Evolutionary conservation across 2,113 vertebrate species (phyloP), one percentile per base, ranked within the genome.

Genomic region (Euleptes europaea): DNA sequence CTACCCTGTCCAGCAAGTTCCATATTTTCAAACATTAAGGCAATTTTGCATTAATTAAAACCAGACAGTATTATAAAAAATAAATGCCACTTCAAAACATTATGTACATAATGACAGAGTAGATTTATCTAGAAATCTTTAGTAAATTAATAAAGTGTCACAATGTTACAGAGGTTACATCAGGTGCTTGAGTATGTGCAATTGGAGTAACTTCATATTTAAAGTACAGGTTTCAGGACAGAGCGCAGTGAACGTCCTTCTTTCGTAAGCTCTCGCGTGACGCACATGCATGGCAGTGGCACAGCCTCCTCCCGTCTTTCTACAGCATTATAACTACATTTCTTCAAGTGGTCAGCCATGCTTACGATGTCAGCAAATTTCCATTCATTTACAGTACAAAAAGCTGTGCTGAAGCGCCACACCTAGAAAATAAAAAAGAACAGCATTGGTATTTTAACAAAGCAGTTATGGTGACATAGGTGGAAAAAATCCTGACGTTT

Each of bases 381-480:
- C 99, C 99, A 99, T 1, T 97, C 97, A 0, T 94, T 96, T 87
- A 99, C 98, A 0, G 97, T 97, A 94, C 97, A 98, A 94, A 99
- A 99, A 51, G 98, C 97, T 19, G 98, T 99, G 94, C 98, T 99
- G 96, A 99, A 99, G 93, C 97, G 94, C 99, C 99, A 99, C 17
- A 99, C 98, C 99, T 99, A 94, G 73, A 91, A 95, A 84, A 94
- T 81, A 95, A 95, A 51, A 84, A 51, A 69, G 47, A 21, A 38
- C 21, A 51, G 21, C 44, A 54, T 70, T 66, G 47, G 28, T 8
- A 60, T 60, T 60, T 60, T 60, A n/a, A 44, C 6, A 49, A 28
- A 26, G 42, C 23, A 74, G 1, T n/a, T 40, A 73, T 31, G 7
- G 42, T 73, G 42, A 49, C 42, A 74, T 12, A 31, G 13, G 5